A percentile compares a stretch with the other conserved stretches of the same genome.
phyloP scores from a whole-genome alignment of 2,797 vertebrate genomes.

The Agapornis canus region DNA sequence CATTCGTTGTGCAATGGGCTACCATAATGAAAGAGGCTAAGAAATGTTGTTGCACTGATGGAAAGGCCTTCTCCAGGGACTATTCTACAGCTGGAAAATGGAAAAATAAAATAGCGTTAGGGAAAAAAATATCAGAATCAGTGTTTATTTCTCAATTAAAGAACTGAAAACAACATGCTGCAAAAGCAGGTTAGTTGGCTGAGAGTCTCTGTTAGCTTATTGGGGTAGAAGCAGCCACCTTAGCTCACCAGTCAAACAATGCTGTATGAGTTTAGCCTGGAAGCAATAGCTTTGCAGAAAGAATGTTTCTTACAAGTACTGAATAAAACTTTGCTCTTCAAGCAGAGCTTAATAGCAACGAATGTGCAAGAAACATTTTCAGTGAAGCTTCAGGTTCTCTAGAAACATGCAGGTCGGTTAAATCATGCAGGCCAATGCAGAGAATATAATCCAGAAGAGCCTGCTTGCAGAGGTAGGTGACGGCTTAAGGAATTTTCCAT shows the following conservation, averaged over 20 bases:
- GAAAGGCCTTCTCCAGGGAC: slow-evolving; percentile 82
- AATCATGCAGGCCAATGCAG: slow-evolving; percentile 77
- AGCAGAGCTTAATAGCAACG: slow-evolving; percentile 25
- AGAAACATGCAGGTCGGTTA: slow-evolving; percentile 77
- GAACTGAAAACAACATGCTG: slow-evolving; percentile 52
- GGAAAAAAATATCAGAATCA: background rate
- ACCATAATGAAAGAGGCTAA: slow-evolving; percentile 70
- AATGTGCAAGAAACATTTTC: slow-evolving; percentile 50
- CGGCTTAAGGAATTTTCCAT: slow-evolving; percentile 63
- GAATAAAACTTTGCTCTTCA: slow-evolving; percentile 67
- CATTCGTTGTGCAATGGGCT: slow-evolving; percentile 76
- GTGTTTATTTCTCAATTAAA: slow-evolving; percentile 47
- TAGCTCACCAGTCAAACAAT: background rate
- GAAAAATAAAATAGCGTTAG: slow-evolving; percentile 84
- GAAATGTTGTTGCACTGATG: slow-evolving; percentile 79
- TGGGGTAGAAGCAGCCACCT: slow-evolving; percentile 25
- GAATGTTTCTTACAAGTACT: slow-evolving; percentile 80
- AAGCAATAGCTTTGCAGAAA: slow-evolving; percentile 69
- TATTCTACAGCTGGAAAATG: slow-evolving; percentile 91
- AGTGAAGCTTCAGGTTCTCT: slow-evolving; percentile 59
- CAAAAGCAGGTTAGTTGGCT: slow-evolving; percentile 71
- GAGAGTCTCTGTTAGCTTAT: slow-evolving; percentile 77
- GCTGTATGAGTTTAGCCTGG: background rate
- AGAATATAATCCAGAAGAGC: slow-evolving; percentile 48
- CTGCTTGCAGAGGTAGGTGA: slow-evolving; percentile 84